Conservation (phyloP, 2,113 vertebrate species). For the Sinocyclocheilus anophthalmus region DNA sequence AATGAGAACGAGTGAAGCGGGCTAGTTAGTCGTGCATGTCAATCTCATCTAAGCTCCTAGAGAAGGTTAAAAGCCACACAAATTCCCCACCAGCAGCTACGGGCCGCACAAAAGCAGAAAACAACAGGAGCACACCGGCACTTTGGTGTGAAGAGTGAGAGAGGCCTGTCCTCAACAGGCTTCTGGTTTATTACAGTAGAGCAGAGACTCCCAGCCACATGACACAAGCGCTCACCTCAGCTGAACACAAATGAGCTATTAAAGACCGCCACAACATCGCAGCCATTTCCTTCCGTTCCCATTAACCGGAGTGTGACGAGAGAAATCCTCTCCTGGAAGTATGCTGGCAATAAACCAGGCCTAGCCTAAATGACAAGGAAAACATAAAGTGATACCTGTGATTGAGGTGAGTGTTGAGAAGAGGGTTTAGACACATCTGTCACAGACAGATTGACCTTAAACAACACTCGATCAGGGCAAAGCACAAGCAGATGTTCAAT, state of each 20-base stretch:
- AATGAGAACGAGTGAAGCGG: conserved; percentile 37
- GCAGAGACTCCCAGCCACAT: conserved; percentile 40
- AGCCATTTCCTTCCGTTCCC: conserved; percentile 43
- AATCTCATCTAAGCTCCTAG: conserved; percentile 45
- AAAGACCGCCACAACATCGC: conserved; percentile 36
- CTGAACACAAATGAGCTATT: conserved; percentile 57
- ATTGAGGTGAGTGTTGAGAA: conserved; percentile 46
- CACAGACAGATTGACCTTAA: conserved; percentile 66
- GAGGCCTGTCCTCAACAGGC: conserved; percentile 41
- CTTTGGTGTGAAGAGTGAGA: conserved; percentile 25
- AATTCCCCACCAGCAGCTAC: conserved; percentile 70
- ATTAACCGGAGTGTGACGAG: conserved; percentile 57
- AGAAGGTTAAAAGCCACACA: conserved; percentile 75
- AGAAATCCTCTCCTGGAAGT: conserved; percentile 46
- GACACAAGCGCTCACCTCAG: conserved; percentile 48
- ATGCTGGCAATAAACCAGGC: background rate
- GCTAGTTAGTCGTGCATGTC: background rate
- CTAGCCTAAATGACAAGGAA: conserved; percentile 7
- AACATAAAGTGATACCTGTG: conserved; percentile 51
- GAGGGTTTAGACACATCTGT: conserved; percentile 64
- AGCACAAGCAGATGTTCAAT: conserved; percentile 93
- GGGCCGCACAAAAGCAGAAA: conserved; percentile 68
- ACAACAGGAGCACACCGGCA: conserved; percentile 60
- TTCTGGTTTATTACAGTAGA: conserved; percentile 54
- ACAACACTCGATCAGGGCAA: conserved; percentile 77